Evolutionary conservation across 2,888 invertebrate genomes (phyloP).

Genomic region (Zhuqinia jingwanae): DNA sequence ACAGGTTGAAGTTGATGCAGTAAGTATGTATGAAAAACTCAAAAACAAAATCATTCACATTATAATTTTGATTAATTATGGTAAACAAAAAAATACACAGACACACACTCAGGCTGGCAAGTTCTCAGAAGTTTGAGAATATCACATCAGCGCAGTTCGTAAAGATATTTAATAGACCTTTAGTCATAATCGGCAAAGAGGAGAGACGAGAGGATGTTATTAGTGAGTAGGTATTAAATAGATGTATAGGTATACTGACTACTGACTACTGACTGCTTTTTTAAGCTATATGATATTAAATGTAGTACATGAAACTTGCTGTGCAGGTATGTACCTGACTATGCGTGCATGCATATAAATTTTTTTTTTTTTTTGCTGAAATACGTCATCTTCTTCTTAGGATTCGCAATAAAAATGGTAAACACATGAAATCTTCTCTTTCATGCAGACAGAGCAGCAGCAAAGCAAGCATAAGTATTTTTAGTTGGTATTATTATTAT

Average conservation of each 20-base stretch:
- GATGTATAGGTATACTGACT: too few species aligned
- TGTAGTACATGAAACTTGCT: neutral
- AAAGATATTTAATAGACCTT: too few species aligned
- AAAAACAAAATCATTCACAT: constrained; percentile 2
- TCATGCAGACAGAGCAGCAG: too few species aligned
- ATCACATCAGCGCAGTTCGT: neutral
- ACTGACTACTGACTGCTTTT: too few species aligned
- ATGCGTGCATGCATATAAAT: neutral
- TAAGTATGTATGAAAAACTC: neutral
- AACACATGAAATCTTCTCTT: neutral
- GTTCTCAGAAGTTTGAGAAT: neutral
- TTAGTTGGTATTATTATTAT: too few species aligned
- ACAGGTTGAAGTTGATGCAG: neutral
- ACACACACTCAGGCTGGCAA: too few species aligned
- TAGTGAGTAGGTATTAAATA: too few species aligned
- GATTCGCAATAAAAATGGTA: constrained; percentile 15
- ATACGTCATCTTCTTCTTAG: constrained; percentile 20
- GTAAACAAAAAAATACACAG: constrained; percentile 3
- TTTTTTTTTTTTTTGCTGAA: neutral
- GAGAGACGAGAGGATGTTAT: too few species aligned
- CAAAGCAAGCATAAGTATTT: too few species aligned
- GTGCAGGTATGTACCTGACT: too few species aligned
- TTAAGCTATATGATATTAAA: neutral
- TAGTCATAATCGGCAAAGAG: too few species aligned
- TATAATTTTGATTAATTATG: constrained; percentile 15